Percentiles rank a stretch among this genome's conserved stretches.
Evolutionary conservation across 2,797 vertebrate genomes (phyloP).

Genomic region (Microctenopoma stevenorrisi): DNA sequence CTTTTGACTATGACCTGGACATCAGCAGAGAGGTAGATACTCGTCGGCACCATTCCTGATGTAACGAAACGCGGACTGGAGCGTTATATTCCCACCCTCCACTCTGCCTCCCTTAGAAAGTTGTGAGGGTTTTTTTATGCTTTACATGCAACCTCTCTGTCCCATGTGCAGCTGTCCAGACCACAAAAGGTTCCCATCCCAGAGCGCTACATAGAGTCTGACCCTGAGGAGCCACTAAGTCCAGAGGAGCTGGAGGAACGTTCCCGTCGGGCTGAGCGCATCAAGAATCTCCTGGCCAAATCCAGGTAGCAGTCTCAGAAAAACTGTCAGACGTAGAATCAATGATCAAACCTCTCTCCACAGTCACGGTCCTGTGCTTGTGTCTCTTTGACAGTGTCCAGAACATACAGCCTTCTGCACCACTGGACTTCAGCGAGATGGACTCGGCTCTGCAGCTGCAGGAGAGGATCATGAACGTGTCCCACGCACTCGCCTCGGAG

Average conservation of each 20-base stretch:
- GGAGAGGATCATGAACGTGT: constrained; percentile 93
- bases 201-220: constrained; percentile 91
- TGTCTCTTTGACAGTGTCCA: constrained; percentile 79
- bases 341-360: background rate
- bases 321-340: background rate
- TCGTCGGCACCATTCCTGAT: too few species aligned
- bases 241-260: constrained; percentile 89
- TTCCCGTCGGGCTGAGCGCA: constrained; percentile 88
- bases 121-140: too few species aligned
- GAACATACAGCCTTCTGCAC: constrained; percentile 80
- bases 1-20: constrained; percentile 91
- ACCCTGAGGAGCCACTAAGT: constrained; percentile 90
- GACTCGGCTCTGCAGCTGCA: constrained; percentile 90
- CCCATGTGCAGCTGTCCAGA: constrained; percentile 85
- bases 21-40: constrained; percentile 91
- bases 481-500: constrained; percentile 91
- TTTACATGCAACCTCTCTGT: background rate
- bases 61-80: background rate
- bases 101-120: too few species aligned
- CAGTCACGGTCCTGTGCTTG: background rate
- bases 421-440: constrained; percentile 83
- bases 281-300: constrained; percentile 90
- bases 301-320: constrained; percentile 84
- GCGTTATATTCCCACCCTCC: too few species aligned
- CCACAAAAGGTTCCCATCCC: constrained; percentile 93